These are phyloP conservation scores for Coenonympha glycerion DNA, from an alignment of 2,888 invertebrate species.

Conservation along the genomic window DNA sequence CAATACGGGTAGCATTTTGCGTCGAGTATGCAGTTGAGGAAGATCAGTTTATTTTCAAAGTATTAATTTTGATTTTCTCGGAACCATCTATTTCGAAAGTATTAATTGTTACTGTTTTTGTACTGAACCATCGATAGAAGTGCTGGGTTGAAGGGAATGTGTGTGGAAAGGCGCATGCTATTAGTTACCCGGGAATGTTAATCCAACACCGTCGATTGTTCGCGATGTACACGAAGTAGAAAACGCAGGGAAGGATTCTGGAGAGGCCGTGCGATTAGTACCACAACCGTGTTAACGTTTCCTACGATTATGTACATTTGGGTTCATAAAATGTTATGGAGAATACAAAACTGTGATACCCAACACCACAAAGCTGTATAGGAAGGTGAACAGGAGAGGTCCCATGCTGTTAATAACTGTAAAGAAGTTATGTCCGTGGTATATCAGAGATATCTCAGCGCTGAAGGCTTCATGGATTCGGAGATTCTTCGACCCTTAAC, in stretches of 20 bases:
- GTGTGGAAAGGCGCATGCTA: constrained; percentile 56
- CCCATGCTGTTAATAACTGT: constrained; percentile 51
- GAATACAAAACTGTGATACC: neutral
- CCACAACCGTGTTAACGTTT: constrained; percentile 39
- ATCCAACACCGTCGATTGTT: constrained; percentile 42
- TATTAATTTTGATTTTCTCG: neutral
- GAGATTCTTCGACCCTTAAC: neutral
- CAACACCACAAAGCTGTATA: constrained; percentile 44
- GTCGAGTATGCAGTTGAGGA: constrained; percentile 21
- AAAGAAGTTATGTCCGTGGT: constrained; percentile 30
- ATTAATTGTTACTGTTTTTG: neutral
- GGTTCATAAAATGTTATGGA: neutral
- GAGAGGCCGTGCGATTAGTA: constrained; percentile 56
- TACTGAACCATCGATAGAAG: constrained; percentile 18
- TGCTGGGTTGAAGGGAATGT: constrained; percentile 47
- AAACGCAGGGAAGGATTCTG: constrained; percentile 36
- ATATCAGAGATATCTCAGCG: neutral
- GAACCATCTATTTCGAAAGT: neutral
- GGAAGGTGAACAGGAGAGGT: constrained; percentile 54
- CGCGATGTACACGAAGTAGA: constrained; percentile 30
- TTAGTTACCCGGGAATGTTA: constrained; percentile 46
- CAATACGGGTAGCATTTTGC: constrained; percentile 40
- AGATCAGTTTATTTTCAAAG: neutral
- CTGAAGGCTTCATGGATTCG: neutral
- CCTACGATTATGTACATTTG: constrained; percentile 32